Percentiles rank a stretch among this genome's conserved stretches.
These are phyloP conservation scores for Paradoxurus hermaphroditus DNA, from an alignment of 2,113 vertebrate species.

Conservation along the genomic window DNA sequence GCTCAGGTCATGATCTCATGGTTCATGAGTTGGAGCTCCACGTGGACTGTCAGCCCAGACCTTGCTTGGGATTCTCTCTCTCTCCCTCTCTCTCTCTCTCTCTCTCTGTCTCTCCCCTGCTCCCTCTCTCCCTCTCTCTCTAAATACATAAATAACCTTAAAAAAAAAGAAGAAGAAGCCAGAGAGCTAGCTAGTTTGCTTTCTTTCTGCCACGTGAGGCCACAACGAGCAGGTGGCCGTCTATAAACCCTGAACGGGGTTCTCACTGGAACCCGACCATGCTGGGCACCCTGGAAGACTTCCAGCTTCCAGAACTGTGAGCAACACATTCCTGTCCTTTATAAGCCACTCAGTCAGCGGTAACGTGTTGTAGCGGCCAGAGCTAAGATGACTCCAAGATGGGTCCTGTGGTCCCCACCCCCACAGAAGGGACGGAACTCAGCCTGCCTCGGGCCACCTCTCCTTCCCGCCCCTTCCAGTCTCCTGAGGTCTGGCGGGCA, in stretches of 20 bases:
- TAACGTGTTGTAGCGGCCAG: not conserved
- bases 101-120: no score
- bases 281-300: not conserved
- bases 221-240: not conserved
- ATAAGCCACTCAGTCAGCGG: not conserved
- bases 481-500: not conserved
- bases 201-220: not conserved
- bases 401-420: no score
- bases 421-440: not conserved
- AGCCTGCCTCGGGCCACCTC: no score
- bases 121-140: no score
- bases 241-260: not conserved
- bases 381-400: not conserved
- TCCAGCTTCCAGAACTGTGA: not conserved
- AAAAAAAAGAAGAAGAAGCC: not conserved
- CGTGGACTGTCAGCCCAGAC: no score
- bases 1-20: no score
- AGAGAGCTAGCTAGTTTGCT: not conserved
- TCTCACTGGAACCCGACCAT: not conserved
- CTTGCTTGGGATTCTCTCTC: no score
- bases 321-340: not conserved
- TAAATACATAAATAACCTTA: no score
- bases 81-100: no score
- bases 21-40: no score
- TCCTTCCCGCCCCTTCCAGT: not conserved